phyloP scores from a whole-genome alignment of 1,140 invertebrate genomes.

The Aethina tumida region DNA sequence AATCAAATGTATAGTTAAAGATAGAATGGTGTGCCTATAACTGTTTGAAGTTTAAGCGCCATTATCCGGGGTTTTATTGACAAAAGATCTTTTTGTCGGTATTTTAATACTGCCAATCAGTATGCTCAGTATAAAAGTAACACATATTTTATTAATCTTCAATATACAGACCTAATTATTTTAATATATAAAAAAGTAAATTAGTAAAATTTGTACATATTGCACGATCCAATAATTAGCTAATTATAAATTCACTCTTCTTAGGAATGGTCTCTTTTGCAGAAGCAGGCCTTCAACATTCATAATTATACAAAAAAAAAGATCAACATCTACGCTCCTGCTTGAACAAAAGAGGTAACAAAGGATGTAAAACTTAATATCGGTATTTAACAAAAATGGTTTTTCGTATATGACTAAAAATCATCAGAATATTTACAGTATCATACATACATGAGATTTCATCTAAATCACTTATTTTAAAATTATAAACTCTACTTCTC shows the following conservation, averaged over 20 bases:
- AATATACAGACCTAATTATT: conserved; percentile 38
- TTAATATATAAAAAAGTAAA: conserved; percentile 39
- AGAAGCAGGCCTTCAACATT: conserved; percentile 18
- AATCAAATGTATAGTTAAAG: conserved; percentile 18
- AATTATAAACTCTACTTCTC: background rate
- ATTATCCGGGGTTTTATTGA: too few species aligned
- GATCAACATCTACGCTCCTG: conserved; percentile 9
- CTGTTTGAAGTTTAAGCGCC: too few species aligned
- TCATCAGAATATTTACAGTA: conserved; percentile 13
- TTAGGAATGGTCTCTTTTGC: conserved; percentile 28
- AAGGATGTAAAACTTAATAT: conserved; percentile 15
- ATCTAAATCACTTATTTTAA: background rate
- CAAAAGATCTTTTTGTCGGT: too few species aligned
- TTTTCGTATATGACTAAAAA: conserved; percentile 15
- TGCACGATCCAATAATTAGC: conserved; percentile 38
- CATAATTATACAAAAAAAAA: too few species aligned
- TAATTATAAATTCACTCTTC: conserved; percentile 27
- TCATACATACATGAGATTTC: conserved; percentile 6
- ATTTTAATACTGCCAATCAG: conserved; percentile 34
- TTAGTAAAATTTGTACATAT: conserved; percentile 42
- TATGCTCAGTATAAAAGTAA: conserved; percentile 34
- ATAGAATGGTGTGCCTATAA: too few species aligned
- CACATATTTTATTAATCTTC: conserved; percentile 30
- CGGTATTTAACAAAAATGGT: conserved; percentile 18
- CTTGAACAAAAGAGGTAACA: conserved; percentile 20